phyloP scores from a whole-genome alignment of 1,140 invertebrate genomes.

The Pygmarrhopalites habei region DNA sequence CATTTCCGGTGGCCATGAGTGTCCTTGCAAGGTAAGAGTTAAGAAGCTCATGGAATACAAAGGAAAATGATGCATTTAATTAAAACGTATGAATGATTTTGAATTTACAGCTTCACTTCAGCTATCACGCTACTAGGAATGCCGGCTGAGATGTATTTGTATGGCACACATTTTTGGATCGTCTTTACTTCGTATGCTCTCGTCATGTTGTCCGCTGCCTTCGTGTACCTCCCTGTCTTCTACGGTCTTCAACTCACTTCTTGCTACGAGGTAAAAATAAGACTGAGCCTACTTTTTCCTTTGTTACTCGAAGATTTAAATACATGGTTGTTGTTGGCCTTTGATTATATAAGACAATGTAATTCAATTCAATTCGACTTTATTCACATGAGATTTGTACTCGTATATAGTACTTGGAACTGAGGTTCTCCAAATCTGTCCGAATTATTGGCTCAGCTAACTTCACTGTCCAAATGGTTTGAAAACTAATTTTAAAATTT shows the following conservation, averaged over 20 bases:
- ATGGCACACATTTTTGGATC: conserved; percentile 45
- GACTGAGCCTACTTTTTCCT: no score
- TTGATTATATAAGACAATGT: no score
- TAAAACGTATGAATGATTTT: not conserved
- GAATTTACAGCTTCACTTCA: not conserved
- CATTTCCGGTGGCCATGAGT: conserved; percentile 74
- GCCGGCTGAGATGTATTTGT: conserved; percentile 27
- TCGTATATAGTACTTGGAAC: conserved; percentile 62
- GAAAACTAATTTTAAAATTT: no score
- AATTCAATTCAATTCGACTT: no score
- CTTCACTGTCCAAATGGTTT: conserved; percentile 70
- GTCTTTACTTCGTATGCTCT: conserved; percentile 44
- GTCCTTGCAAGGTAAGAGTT: conserved; percentile 75
- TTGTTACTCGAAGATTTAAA: no score
- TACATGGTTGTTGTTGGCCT: no score
- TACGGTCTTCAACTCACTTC: conserved; percentile 47
- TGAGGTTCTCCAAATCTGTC: conserved; percentile 60
- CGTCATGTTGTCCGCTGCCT: conserved; percentile 45
- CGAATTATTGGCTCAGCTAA: conserved; percentile 61
- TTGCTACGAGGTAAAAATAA: conserved; percentile 37
- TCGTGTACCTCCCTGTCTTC: conserved; percentile 53
- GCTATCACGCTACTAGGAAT: conserved; percentile 36
- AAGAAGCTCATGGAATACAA: no score
- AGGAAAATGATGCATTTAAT: no score
- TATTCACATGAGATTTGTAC: no score